Evolutionary conservation across 2,113 vertebrate species (phyloP).

Genomic region (Gasterosteus nipponicus): DNA sequence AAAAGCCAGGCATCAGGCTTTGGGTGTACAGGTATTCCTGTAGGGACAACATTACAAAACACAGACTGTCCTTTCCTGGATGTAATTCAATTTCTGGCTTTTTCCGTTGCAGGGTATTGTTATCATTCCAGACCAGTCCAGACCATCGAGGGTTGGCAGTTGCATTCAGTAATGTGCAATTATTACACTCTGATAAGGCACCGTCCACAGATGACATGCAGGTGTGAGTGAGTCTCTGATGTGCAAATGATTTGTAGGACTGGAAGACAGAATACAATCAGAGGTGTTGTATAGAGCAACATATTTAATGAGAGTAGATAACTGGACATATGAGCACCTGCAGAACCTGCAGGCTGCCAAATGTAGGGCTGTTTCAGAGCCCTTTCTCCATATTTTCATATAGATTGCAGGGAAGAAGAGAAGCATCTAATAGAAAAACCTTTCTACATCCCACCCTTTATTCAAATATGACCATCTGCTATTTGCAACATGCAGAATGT

Average conservation of each 20-base stretch:
- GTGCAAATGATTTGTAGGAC: conserved; percentile 31
- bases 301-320: conserved; percentile 55
- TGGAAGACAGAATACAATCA: conserved; percentile 28
- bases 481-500: neutral
- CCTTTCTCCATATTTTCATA: conserved; percentile 12
- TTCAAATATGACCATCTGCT: neutral
- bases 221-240: conserved; percentile 33
- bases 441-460: neutral
- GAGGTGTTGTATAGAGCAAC: conserved; percentile 32
- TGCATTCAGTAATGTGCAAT: neutral
- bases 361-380: conserved; percentile 17
- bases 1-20: neutral
- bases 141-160: neutral
- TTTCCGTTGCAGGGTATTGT: neutral
- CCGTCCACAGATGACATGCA: conserved; percentile 24
- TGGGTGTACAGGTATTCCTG: neutral
- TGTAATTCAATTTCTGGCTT: neutral
- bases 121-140: neutral
- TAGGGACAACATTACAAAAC: neutral
- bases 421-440: conserved; percentile 29
- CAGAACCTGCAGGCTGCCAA: conserved; percentile 17
- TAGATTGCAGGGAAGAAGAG: conserved; percentile 18
- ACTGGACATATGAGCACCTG: conserved; percentile 38
- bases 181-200: neutral
- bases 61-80: neutral